Conservation (phyloP, 1,140 invertebrate species). For the Oreohelix idahoensis region DNA sequence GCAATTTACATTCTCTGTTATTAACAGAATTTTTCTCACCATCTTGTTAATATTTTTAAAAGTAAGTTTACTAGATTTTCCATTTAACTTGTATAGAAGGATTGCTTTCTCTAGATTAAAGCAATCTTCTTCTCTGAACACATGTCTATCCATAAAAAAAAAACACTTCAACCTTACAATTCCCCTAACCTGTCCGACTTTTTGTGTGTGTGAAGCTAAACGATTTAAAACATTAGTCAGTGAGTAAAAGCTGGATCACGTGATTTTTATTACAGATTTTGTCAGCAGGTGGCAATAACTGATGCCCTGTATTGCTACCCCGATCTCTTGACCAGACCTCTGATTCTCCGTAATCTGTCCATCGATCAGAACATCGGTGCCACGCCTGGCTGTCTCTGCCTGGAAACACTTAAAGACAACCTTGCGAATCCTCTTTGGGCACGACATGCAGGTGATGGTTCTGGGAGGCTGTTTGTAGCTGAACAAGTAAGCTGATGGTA, state of each 20-base stretch:
- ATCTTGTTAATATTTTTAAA: too few relatives aligned
- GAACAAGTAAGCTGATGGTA: conserved; percentile 52
- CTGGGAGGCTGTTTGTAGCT: conserved; percentile 62
- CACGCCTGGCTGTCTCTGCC: conserved; percentile 58
- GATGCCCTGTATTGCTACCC: conserved; percentile 70
- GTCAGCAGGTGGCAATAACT: conserved; percentile 46
- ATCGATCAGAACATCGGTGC: conserved; percentile 33
- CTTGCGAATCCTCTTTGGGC: conserved; percentile 63
- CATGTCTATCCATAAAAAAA: too few relatives aligned
- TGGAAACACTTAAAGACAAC: conserved; percentile 54
- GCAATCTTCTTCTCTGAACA: too few relatives aligned
- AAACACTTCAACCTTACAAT: too few relatives aligned
- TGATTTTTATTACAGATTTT: conserved; percentile 51
- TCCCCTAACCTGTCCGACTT: too few relatives aligned
- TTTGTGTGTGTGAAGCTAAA: too few relatives aligned
- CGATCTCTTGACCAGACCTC: conserved; percentile 45
- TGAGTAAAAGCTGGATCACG: neutral
- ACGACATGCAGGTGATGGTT: conserved; percentile 59
- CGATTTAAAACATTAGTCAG: too few relatives aligned
- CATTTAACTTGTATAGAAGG: too few relatives aligned
- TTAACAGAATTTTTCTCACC: too few relatives aligned
- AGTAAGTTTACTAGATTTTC: too few relatives aligned
- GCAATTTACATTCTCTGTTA: too few relatives aligned
- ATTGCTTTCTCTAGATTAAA: too few relatives aligned
- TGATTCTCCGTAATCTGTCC: conserved; percentile 3